Percentiles rank a stretch among this genome's conserved stretches.
These are phyloP conservation scores for Porites lutea DNA, from an alignment of 64 coral and sea anemone genomes.

Conservation along the genomic window DNA sequence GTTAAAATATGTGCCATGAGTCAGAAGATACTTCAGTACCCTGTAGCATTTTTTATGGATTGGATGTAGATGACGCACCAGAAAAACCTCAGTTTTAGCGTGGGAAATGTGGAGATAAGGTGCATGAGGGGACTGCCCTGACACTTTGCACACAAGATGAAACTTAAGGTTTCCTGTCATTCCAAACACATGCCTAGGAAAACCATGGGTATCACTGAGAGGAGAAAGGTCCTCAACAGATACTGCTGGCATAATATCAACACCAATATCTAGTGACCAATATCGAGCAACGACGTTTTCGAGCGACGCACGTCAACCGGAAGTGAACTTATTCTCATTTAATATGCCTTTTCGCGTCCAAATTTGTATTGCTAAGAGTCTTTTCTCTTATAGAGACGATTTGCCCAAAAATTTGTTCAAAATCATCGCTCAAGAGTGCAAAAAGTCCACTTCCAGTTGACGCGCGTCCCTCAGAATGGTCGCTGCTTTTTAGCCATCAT, in stretches of 20 bases:
- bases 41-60: constrained; percentile 53
- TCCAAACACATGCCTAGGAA: constrained; percentile 2
- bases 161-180: constrained; percentile 27
- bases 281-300: too few species aligned
- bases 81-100: constrained; percentile 26
- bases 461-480: too few species aligned
- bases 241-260: constrained; percentile 53
- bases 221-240: constrained; percentile 38
- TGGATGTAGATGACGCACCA: constrained; percentile 26
- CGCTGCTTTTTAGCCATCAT: too few species aligned
- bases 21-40: constrained; percentile 42
- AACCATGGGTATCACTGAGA: constrained; percentile 24
- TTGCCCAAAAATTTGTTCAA: too few species aligned
- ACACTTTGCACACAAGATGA: constrained; percentile 49
- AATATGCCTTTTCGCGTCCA: too few species aligned
- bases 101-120: constrained; percentile 46
- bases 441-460: too few species aligned
- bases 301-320: too few species aligned
- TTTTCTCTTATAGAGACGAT: too few species aligned
- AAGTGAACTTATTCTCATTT: too few species aligned
- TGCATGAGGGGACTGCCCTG: constrained; percentile 10
- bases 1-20: constrained; percentile 23
- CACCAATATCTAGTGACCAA: constrained; percentile 38
- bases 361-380: too few species aligned
- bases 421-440: too few species aligned